A percentile compares a stretch with the other conserved stretches of the same genome.
Conservation (phyloP, 2,113 vertebrate species). For the Egretta garzetta region DNA sequence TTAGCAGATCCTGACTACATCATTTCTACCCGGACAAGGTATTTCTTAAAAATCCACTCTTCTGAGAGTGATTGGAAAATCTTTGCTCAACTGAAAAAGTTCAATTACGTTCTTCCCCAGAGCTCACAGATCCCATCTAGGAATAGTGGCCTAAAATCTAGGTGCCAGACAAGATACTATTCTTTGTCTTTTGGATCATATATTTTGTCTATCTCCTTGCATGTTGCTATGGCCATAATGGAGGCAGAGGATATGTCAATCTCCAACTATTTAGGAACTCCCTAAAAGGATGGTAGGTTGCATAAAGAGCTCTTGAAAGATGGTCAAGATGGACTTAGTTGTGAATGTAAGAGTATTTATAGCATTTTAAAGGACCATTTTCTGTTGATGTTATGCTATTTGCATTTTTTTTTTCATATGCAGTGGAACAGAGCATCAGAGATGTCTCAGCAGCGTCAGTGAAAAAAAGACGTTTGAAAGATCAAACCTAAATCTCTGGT, state of each 20-base stretch:
- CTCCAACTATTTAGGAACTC: not conserved
- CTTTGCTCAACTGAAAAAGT: not conserved
- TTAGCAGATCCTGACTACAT: not conserved
- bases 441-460: not conserved
- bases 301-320: not conserved
- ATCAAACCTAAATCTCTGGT: not conserved
- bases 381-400: not conserved
- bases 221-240: not conserved
- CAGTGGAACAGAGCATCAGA: not conserved
- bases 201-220: not conserved
- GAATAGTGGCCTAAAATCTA: not conserved
- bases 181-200: not conserved
- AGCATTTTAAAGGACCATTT: not conserved
- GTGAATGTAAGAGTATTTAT: not conserved
- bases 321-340: not conserved
- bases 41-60: not conserved
- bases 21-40: not conserved
- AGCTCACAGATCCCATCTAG: not conserved
- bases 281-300: not conserved
- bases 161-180: not conserved
- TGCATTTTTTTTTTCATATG: not conserved
- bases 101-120: not conserved
- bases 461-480: not conserved
- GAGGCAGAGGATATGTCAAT: not conserved
- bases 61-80: not conserved